These are phyloP conservation scores for Pitangus sulphuratus DNA, from an alignment of 2,797 vertebrate species.

Conservation along the genomic window DNA sequence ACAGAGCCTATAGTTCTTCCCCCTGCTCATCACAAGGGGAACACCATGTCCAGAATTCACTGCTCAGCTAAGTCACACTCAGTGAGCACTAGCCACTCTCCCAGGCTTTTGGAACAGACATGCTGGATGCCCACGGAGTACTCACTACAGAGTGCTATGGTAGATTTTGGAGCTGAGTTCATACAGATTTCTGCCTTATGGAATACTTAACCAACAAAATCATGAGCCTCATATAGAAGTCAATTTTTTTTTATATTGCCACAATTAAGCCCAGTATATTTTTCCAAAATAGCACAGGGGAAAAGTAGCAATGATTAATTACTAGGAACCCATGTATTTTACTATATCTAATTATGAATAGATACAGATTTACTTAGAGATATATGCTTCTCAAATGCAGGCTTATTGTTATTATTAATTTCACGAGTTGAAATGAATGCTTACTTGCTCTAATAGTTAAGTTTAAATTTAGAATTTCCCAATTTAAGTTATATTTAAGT, in stretches of 20 bases:
- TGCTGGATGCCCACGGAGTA: neutral
- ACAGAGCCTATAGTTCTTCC: neutral
- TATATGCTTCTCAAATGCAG: neutral
- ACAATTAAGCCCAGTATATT: neutral
- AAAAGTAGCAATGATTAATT: neutral
- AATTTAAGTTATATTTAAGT: neutral
- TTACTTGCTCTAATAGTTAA: neutral
- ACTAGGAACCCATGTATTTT: neutral
- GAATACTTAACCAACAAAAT: neutral
- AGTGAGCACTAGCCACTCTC: neutral
- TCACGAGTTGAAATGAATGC: neutral
- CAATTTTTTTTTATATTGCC: neutral
- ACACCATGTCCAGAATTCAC: neutral
- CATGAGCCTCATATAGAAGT: neutral
- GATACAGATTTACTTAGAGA: neutral
- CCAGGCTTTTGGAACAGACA: neutral
- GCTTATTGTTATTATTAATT: neutral
- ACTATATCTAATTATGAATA: neutral
- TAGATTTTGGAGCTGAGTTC: neutral
- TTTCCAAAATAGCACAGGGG: neutral
- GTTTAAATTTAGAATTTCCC: neutral
- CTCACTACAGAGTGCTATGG: neutral
- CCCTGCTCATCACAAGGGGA: neutral
- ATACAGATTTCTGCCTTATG: neutral
- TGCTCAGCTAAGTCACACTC: fast-evolving